Conservation (phyloP, 2,888 invertebrate genomes). For the Pyrgus malvae region DNA sequence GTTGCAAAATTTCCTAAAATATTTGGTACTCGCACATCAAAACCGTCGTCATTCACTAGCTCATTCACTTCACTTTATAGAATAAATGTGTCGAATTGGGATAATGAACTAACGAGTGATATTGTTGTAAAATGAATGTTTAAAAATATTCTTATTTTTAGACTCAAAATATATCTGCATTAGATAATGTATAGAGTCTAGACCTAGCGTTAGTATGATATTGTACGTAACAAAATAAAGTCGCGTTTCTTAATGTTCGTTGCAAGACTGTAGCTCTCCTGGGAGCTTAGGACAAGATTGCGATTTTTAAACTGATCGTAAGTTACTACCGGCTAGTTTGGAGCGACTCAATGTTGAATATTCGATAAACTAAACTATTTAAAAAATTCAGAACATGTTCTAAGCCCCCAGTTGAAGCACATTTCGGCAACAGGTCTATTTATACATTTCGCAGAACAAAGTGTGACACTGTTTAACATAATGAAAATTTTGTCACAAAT, state of each 20-base stretch:
- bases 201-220: constrained; percentile 40
- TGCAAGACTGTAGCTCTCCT: constrained; percentile 35
- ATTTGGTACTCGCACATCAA: constrained; percentile 47
- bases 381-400: no score
- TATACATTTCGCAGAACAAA: no score
- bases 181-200: constrained; percentile 53
- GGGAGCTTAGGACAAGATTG: constrained; percentile 2
- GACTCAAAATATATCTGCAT: constrained; percentile 63
- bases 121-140: constrained; percentile 50
- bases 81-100: constrained; percentile 44
- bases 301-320: background rate
- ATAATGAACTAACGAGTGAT: constrained; percentile 49
- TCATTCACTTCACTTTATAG: constrained; percentile 28
- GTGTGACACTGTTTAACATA: no score
- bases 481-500: no score
- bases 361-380: no score
- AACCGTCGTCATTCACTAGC: constrained; percentile 45
- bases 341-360: no score
- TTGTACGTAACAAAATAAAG: constrained; percentile 39
- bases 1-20: background rate
- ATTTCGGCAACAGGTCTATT: no score
- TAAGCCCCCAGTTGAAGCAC: no score
- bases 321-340: no score
- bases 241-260: constrained; percentile 52
- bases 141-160: constrained; percentile 66